Percentiles rank a stretch among this genome's conserved stretches.
phyloP scores from a whole-genome alignment of 2,888 invertebrate genomes.

The Dicycla oo region DNA sequence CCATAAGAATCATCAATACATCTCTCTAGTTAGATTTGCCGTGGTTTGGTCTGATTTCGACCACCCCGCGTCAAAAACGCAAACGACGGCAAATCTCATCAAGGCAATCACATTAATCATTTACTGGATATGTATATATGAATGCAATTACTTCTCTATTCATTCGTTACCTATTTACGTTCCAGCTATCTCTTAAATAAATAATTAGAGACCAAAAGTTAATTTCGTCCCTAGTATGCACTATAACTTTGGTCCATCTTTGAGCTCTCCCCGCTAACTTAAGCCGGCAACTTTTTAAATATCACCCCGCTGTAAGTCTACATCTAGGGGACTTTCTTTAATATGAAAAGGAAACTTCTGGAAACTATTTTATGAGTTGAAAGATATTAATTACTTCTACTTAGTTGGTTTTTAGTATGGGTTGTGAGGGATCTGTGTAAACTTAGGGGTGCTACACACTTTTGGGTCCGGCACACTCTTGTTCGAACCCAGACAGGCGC shows the following conservation, averaged over 20 bases:
- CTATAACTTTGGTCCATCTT: constrained; percentile 51
- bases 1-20: too few relatives aligned
- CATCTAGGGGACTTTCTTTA: constrained; percentile 31
- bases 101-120: too few relatives aligned
- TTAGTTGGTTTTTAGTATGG: constrained; percentile 17
- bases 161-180: background rate
- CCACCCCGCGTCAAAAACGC: too few relatives aligned
- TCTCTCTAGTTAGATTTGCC: too few relatives aligned
- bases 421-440: background rate
- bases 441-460: background rate
- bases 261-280: constrained; percentile 53
- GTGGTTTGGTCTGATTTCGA: too few relatives aligned
- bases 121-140: too few relatives aligned
- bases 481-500: too few relatives aligned
- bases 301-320: constrained; percentile 44
- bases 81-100: too few relatives aligned
- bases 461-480: background rate
- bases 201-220: constrained; percentile 23
- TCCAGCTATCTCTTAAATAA: background rate
- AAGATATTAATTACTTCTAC: constrained; percentile 41
- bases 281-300: constrained; percentile 58
- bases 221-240: constrained; percentile 21
- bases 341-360: constrained; percentile 43
- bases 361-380: constrained; percentile 51
- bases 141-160: background rate